Conservation (phyloP, 2,888 invertebrate species). For the Stratiomys singularior region DNA sequence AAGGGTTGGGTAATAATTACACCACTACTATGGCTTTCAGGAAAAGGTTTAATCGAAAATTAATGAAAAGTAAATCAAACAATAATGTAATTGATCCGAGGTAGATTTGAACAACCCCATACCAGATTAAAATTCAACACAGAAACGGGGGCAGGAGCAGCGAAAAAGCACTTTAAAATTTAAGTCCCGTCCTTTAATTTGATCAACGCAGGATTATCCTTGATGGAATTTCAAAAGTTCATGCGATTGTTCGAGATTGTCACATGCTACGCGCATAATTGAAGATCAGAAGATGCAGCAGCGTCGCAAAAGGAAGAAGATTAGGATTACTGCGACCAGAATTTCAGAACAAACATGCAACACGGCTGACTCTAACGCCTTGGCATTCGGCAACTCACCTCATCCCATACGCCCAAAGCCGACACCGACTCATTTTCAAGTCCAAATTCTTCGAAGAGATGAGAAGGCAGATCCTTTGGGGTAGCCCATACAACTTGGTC, state of each 20-base stretch:
- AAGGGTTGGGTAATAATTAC: no score
- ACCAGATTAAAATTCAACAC: no score
- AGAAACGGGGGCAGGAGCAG: no score
- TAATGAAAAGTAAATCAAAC: no score
- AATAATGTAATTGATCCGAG: no score
- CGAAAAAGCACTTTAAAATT: no score
- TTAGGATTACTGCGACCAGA: conserved; percentile 5
- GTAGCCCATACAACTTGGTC: no score
- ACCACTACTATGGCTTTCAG: no score
- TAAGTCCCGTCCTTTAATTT: not conserved
- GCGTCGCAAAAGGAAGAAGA: not conserved
- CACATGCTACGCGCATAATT: conserved; percentile 17
- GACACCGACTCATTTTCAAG: conserved; percentile 50
- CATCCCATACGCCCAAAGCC: conserved; percentile 50
- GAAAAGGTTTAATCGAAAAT: no score
- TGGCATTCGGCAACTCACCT: conserved; percentile 43
- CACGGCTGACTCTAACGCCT: conserved; percentile 41
- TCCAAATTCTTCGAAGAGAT: conserved; percentile 46
- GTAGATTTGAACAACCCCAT: no score
- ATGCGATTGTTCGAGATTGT: conserved; percentile 47
- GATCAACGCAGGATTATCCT: not conserved
- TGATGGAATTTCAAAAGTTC: not conserved
- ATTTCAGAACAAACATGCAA: not conserved
- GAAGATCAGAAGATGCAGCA: conserved; percentile 29
- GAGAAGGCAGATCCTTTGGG: not conserved